Conservation (phyloP, 2,113 vertebrate genomes). For the Lepisosteus osseus region DNA sequence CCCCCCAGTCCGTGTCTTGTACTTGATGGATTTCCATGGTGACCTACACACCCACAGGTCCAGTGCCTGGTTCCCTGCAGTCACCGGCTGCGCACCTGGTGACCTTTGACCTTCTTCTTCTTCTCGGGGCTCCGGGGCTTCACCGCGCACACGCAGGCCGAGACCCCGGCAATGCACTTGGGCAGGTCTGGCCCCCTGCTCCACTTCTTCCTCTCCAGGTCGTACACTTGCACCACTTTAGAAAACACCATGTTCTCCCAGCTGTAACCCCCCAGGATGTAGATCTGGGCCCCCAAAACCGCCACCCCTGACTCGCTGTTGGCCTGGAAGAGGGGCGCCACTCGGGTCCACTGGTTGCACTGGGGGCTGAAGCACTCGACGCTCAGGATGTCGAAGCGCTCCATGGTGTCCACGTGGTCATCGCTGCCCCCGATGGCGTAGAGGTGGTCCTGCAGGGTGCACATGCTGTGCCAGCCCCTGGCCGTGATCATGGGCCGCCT, state of each 20-base stretch:
- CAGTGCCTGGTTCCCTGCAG: background rate
- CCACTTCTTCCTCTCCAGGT: constrained; percentile 77
- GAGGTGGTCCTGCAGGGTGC: constrained; percentile 78
- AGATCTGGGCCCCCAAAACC: constrained; percentile 79
- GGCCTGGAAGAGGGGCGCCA: constrained; percentile 77
- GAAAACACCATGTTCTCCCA: constrained; percentile 90
- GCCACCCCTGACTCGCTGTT: constrained; percentile 90
- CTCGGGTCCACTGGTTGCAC: constrained; percentile 81
- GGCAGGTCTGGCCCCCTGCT: constrained; percentile 78
- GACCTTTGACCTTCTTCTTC: constrained; percentile 60
- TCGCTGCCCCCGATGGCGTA: constrained; percentile 90
- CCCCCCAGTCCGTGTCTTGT: no score
- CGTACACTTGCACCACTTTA: constrained; percentile 81
- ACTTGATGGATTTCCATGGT: no score
- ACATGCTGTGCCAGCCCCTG: constrained; percentile 95
- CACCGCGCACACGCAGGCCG: constrained; percentile 80
- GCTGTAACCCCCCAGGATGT: constrained; percentile 91
- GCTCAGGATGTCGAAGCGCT: constrained; percentile 85
- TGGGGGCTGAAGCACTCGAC: constrained; percentile 86
- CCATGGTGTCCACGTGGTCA: constrained; percentile 82
- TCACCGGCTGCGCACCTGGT: constrained; percentile 23
- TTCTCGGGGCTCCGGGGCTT: constrained; percentile 65
- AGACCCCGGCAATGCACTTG: constrained; percentile 83
- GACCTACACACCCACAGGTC: background rate
- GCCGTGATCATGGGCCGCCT: constrained; percentile 80